Evolutionary conservation across 2,113 vertebrate genomes (phyloP), one percentile per base, ranked within the genome.

Genomic region (Forbesichthys papilliferus): DNA sequence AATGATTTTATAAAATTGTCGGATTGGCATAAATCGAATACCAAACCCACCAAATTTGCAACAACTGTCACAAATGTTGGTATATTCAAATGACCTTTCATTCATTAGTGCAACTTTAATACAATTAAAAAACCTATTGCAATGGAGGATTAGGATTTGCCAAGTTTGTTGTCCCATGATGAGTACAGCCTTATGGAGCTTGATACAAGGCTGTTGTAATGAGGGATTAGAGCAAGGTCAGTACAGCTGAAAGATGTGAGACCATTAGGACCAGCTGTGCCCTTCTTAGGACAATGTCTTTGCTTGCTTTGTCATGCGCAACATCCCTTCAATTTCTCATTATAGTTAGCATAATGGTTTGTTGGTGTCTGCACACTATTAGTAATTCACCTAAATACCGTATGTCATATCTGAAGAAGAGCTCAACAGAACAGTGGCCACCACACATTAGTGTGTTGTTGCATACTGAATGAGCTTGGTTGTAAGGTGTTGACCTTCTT

Each of bases 201-300:
- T 75, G 78, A 62, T 71, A 81, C 67, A 54, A 78, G 79, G 57
- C 27, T 74, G 75, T 79, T 84, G 79, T 87, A 86, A 86, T 85
- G 84, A 88, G 78, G 83, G 88, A 91, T 92, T 90, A 92, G 73
- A 76, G 78, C 90, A 90, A 92, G 89, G 92, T 90, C 91, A 88
- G 64, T 57, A 74, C 83, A 76, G 73, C 82, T 78, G 65, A 66
- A 75, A 76, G 77, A 84, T 80, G 68, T 70, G 42, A 74, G 73
- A 46, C 78, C 84, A 73, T 60, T 68, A 69, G 74, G 78, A 79
- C 69, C 77, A 66, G 75, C 78, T 69, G 63, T 75, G 73, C 78
- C 77, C 79, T 66, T 68, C 65, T 72, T 74, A 47, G 9, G 72
- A 58, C 57, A 52, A 73, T 68, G 66, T 79, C 61, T 48, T 20